Conservation (phyloP, 2,888 invertebrate species). For the Litoditis marina region DNA sequence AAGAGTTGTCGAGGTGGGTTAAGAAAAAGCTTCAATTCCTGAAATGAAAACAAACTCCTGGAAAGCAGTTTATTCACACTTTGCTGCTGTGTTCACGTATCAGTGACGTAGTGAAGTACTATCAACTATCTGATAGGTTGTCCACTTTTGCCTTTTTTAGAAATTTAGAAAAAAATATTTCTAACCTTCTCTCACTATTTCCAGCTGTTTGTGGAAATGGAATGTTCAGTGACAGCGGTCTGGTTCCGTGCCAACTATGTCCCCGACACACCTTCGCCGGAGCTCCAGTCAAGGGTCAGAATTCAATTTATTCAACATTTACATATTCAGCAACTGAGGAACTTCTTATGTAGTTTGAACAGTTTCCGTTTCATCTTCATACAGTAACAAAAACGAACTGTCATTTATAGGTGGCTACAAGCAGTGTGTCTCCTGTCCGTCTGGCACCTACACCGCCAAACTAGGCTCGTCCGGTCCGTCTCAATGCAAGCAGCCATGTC, state of each 20-base stretch:
- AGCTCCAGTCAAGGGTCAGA: conserved; percentile 44
- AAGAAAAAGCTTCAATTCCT: no score
- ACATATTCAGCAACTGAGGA: no score
- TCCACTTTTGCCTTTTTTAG: no score
- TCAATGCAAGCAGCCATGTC: conserved; percentile 74
- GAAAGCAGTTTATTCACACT: no score
- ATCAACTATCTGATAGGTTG: no score
- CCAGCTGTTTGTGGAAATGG: conserved; percentile 86
- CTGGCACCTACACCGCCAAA: conserved; percentile 63
- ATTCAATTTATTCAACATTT: background rate
- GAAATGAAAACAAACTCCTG: no score
- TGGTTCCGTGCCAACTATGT: conserved; percentile 90
- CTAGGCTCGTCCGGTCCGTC: conserved; percentile 62
- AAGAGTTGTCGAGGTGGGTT: conserved; percentile 45
- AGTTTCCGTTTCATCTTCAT: background rate
- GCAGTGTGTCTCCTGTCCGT: conserved; percentile 77
- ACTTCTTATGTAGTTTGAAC: no score
- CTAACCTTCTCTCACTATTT: no score
- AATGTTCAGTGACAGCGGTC: conserved; percentile 87
- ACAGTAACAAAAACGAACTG: no score
- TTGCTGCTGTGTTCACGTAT: background rate
- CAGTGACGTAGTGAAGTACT: no score
- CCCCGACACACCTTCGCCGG: conserved; percentile 79
- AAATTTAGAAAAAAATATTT: no score
- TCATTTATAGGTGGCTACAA: conserved; percentile 24